Base-by-base conservation (phyloP, 2,113 vertebrate genomes). In the Centropristis striata region DNA sequence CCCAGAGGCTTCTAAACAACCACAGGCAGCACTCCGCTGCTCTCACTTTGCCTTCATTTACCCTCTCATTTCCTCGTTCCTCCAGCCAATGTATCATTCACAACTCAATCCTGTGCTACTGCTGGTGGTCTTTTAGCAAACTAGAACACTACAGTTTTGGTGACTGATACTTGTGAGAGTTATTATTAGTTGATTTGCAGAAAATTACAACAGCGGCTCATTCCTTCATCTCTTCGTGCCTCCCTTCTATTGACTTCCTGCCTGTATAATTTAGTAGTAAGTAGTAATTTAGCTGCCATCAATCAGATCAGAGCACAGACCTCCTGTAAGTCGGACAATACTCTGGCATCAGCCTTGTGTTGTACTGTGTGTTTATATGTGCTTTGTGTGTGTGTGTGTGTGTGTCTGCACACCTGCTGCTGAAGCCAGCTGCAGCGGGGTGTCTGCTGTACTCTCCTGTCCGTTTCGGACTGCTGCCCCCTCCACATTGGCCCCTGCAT, bases 401-500 rank as follows among this genome's bases (percentile, higher is more conserved):
- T 25, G 59, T 50, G 51, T 21, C 37, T 51, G 78, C 95, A 80
- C 94, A 99, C 98, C 98, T 88, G 98, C 98, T 15, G 98, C 97
- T 0, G 98, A 99, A 14, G 98, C 98, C 90, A 99, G 95, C 93
- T 99, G 98, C 42, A 99, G 90, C 0, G 98, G 98, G 0, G 97
- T 98, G 92, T 99, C 98, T 0, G 97, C 95, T 0, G 95, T 96
- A 87, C 94, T 98, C 91, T 98, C 97, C 81, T 99, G 98, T 0
- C 97, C 96, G 0, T 96, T 95, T 74, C 93, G 96, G 8, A 96
- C 94, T 0, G 97, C 96, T 0, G 97, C 97, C 50, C 98, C 98
- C 87, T 99, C 98, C 21, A 99, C 97, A 0, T 96, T 96, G 64
- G 97, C 97, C 8, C 98, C 98, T 0, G 98, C 98, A 4, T 99